Conservation (phyloP, 2,797 vertebrate genomes). For the Tadarida brasiliensis region DNA sequence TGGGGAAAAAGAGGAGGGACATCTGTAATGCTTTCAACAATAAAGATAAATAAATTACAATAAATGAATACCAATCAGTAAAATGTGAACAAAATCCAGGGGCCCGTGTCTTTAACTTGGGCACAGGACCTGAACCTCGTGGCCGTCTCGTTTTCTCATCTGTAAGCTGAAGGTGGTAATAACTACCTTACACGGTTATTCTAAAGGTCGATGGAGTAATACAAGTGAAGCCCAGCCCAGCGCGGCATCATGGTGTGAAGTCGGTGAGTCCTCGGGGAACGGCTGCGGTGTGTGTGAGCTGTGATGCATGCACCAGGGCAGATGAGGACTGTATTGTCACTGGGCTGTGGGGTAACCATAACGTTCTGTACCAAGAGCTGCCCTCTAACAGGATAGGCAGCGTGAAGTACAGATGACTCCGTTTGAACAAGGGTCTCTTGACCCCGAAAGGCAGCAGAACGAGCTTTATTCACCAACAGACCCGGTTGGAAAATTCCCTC, state of each 20-base stretch:
- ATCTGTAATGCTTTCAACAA: too few relatives aligned
- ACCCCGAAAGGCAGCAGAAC: background rate
- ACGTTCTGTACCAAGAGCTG: background rate
- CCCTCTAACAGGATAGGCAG: background rate
- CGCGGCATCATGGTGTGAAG: background rate
- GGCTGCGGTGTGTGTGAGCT: background rate
- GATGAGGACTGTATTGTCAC: rapidly evolving
- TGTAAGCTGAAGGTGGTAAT: background rate
- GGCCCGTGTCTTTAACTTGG: background rate
- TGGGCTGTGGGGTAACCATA: background rate
- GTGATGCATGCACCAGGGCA: background rate
- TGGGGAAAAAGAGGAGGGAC: too few relatives aligned
- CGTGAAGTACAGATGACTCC: background rate
- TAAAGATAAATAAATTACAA: too few relatives aligned
- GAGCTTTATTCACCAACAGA: background rate
- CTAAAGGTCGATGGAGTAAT: too few relatives aligned
- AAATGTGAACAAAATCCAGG: background rate
- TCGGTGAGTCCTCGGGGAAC: background rate
- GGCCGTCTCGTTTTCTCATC: background rate
- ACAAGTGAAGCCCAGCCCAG: background rate
- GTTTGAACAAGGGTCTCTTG: background rate
- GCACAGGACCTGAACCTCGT: background rate
- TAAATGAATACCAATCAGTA: background rate
- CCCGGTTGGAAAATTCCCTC: constrained; percentile 1
- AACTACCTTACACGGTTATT: background rate